Evolutionary conservation across 2,797 vertebrate species (phyloP), one percentile per base, ranked within the genome.

Genomic region (Pempheris klunzingeri): DNA sequence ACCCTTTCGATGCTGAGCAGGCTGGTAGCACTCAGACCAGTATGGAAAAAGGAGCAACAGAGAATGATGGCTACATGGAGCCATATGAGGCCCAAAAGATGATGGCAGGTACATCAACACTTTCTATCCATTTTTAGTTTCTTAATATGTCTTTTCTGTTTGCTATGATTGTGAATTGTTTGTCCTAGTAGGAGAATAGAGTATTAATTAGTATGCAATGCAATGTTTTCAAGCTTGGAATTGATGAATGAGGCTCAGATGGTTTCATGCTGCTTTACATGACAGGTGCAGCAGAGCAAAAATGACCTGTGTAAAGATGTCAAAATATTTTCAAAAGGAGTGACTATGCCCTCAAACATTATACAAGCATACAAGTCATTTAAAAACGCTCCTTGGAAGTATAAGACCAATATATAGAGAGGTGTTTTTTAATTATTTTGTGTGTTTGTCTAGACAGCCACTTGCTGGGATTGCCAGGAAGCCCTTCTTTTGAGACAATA

Each of bases 21-120:
- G 94, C 93, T 20, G 95, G 94, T 0, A 94, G 95, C 28, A 89
- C 91, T 71, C 96, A 95, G 86, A 81, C 87, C 54, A 94, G 59
- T 53, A 89, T 94, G 22, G 97, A 97, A 84, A 98, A 98, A 88
- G 94, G 96, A 77, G 88, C 92, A 61, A 91, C 92, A 0, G 97
- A 98, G 90, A 98, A 99, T 2, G 98, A 99, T 0, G 98, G 97
- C 32, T 99, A 99, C 93, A 98, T 99, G 98, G 98, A 99, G 69
- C 98, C 98, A 0, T 99, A 99, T 4, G 97, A 99, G 90, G 98
- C 97, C 54, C 98, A 99, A 94, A 98, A 96, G 92, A 97, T 99
- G 97, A 97, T 99, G 97, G 97, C 97, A 49, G 98, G 98, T 99
- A 92, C 67, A 62, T 67, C 14, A 44, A 57, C 6, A 3, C 34